A percentile compares a stretch with the other conserved stretches of the same genome.
Evolutionary conservation across 2,797 vertebrate genomes (phyloP).

Genomic region (Danio kyathit): DNA sequence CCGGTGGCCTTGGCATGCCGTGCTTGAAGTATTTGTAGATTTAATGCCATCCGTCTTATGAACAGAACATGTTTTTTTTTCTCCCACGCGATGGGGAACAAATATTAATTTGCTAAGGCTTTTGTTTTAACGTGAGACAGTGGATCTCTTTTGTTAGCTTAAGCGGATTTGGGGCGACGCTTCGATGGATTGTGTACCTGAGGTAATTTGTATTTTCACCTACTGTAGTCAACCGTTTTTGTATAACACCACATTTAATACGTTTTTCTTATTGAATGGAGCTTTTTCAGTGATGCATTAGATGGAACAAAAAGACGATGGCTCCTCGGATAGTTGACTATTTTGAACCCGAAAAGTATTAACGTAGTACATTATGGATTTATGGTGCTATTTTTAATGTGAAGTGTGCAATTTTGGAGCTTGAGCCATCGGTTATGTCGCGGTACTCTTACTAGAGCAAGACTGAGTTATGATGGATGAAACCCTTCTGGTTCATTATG

Average conservation of each 20-base stretch:
- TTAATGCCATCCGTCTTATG: constrained; percentile 40
- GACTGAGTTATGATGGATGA: constrained; percentile 12
- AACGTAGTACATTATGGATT: not conserved
- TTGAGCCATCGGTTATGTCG: not conserved
- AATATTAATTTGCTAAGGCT: constrained; percentile 18
- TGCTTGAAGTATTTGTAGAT: constrained; percentile 38
- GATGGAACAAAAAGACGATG: not conserved
- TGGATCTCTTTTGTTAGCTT: not conserved
- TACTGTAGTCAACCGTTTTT: not conserved
- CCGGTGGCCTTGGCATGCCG: constrained; percentile 35
- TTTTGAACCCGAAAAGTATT: not conserved
- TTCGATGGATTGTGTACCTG: not conserved
- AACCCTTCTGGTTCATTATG: constrained; percentile 12
- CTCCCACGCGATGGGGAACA: not conserved
- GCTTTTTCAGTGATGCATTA: not conserved
- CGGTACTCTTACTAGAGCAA: not conserved
- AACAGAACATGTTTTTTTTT: constrained; percentile 19
- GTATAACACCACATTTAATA: not conserved
- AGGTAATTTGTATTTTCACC: not conserved
- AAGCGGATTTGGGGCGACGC: not conserved
- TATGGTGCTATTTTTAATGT: constrained; percentile 8
- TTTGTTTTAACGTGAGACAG: constrained; percentile 20
- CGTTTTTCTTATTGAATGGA: not conserved
- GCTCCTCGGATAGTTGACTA: not conserved
- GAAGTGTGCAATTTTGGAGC: not conserved